phyloP scores from a whole-genome alignment of 2,888 invertebrate genomes.

The Leptarthrus brevirostris region DNA sequence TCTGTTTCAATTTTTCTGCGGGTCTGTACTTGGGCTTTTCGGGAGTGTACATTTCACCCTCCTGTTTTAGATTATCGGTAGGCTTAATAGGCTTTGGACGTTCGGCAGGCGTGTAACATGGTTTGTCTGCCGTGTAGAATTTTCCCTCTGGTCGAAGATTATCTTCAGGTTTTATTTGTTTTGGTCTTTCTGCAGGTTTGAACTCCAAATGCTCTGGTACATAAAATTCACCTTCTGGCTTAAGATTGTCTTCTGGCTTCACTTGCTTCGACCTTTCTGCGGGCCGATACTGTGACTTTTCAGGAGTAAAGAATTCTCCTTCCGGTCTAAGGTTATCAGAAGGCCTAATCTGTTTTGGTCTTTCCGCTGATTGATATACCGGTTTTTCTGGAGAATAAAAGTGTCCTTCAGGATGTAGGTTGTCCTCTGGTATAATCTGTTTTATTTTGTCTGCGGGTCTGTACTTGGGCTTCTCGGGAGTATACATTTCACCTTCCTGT shows the following conservation, averaged over 20 bases:
- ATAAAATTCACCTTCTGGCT: constrained; percentile 66
- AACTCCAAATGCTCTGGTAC: constrained; percentile 63
- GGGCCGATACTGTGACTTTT: constrained; percentile 61
- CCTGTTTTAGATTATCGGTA: constrained; percentile 68
- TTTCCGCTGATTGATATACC: constrained; percentile 69
- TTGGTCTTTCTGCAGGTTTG: constrained; percentile 68
- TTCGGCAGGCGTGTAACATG: constrained; percentile 65
- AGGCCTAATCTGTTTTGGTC: constrained; percentile 66
- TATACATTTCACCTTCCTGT: constrained; percentile 69
- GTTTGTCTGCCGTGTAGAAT: constrained; percentile 65
- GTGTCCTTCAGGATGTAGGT: constrained; percentile 71
- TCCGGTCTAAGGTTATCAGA: constrained; percentile 65
- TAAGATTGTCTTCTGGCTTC: constrained; percentile 67
- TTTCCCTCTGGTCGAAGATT: constrained; percentile 67
- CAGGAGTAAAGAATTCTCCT: constrained; percentile 67
- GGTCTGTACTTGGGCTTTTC: constrained; percentile 66
- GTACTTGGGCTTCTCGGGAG: constrained; percentile 63
- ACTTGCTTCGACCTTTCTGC: constrained; percentile 53
- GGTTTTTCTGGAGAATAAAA: constrained; percentile 68
- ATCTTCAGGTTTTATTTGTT: constrained; percentile 65
- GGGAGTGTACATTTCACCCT: constrained; percentile 70
- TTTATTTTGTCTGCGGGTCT: constrained; percentile 68
- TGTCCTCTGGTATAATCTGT: constrained; percentile 68
- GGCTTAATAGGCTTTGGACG: constrained; percentile 64
- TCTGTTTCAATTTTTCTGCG: constrained; percentile 67